Evolutionary conservation across 2,113 vertebrate species (phyloP).

Genomic region (Neotoma lepida): DNA sequence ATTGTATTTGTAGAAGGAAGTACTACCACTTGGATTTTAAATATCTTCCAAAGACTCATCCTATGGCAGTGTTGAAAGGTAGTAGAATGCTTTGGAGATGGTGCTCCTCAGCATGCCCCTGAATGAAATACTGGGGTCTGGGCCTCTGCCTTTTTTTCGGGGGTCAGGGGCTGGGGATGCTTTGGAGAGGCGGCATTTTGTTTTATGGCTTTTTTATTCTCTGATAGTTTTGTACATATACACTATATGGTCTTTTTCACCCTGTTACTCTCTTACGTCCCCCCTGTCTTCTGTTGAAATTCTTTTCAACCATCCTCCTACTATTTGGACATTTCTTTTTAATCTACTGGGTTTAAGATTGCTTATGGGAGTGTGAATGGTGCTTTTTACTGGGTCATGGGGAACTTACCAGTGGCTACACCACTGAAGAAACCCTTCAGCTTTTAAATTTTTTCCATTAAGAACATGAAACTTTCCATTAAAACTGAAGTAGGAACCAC

Average conservation of each 20-base stretch:
- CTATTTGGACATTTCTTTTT: not conserved
- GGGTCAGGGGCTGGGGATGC: not conserved
- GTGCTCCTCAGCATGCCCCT: accelerated
- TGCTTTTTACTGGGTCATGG: not conserved
- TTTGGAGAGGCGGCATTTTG: not conserved
- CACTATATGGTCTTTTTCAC: no score
- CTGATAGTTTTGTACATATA: not conserved
- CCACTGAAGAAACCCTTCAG: not conserved
- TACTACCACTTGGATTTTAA: not conserved
- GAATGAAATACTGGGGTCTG: not conserved
- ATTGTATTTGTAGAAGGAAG: not conserved
- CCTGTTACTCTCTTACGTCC: not conserved
- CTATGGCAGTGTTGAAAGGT: no score
- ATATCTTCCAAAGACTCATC: not conserved
- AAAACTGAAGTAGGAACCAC: not conserved
- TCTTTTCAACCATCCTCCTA: not conserved
- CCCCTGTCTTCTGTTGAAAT: not conserved
- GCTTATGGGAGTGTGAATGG: not conserved
- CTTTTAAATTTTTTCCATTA: not conserved
- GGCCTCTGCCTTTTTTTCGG: no score
- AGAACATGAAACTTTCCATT: not conserved
- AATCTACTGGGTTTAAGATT: not conserved
- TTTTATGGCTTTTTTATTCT: not conserved
- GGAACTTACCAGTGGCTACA: not conserved
- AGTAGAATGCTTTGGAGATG: not conserved